Base-by-base conservation (phyloP, 1,140 invertebrate genomes). In the Dreissena rostriformis region DNA sequence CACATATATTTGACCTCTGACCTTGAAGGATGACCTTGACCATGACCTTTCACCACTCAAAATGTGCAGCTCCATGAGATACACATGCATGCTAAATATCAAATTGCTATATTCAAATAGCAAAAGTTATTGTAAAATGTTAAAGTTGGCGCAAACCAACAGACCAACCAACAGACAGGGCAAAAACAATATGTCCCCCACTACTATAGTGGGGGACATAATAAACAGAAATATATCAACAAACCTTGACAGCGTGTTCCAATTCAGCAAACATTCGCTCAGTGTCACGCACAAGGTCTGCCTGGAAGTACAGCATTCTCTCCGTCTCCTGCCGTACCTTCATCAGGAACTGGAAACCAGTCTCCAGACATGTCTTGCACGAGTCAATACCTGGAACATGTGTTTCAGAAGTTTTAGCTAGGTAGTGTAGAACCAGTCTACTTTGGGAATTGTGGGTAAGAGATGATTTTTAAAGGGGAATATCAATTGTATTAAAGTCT, bases 291-390 rank as follows among this genome's bases (percentile, higher is more conserved):
- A 49, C 28, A 6, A 84, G 39, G 57, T 84, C 82, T 22, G 74
- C 82, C 29, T 84, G 82, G 51, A 84, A 72, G 57, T 84, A 84
- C 73, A 84, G 29, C 15, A 57, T 53, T 22, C 55, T 70, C 15
- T 82, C 80, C 14, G 63, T 66, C 28, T 53, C 28, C 39, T 39
- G 39, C 4, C 39, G 39, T 14, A 49, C 53, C 24, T 82, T 82
- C 24, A 82, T 39, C 26, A 82, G 71, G 67, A 82, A 82, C 72
- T 73, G 71, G 10, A 51, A 24, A 19, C 80, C 80, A 57, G 29
- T 39, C 61, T 82, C 80, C 26, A 82, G 49, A 75, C 80, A 82
- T 55, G 72, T 26, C 51, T 67, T 61, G 57, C 80, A 82, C 17
- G 49, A 28, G 15, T 70, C 49, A 71, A 63, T 57, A 74, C 61